These are phyloP conservation scores for Pygoscelis adeliae DNA, from an alignment of 2,113 vertebrate species.

Conservation along the genomic window DNA sequence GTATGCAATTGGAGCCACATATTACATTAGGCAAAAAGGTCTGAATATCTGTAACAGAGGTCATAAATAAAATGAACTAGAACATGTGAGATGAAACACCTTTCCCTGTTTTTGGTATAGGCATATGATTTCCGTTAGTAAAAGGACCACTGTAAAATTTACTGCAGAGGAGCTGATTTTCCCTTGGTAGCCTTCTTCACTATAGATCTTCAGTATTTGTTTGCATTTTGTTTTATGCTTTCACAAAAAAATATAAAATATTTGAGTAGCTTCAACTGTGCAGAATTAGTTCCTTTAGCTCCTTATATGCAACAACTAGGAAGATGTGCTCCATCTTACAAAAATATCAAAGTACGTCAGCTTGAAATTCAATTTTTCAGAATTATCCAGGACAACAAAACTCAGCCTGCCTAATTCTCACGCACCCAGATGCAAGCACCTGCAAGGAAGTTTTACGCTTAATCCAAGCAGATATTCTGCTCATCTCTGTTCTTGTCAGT, in stretches of 20 bases:
- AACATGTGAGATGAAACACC: not conserved
- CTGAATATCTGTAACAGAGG: not conserved
- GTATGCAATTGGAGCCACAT: not conserved
- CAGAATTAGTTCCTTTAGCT: not conserved
- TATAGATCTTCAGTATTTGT: not conserved
- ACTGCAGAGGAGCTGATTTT: not conserved
- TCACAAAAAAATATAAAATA: not conserved
- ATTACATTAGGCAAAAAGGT: not conserved
- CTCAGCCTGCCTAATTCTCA: not conserved
- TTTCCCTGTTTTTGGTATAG: not conserved
- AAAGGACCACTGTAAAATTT: slow-evolving; percentile 21
- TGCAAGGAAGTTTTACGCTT: not conserved
- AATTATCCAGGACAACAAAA: not conserved
- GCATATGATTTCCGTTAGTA: slow-evolving; percentile 34
- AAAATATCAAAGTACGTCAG: not conserved
- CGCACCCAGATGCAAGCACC: not conserved
- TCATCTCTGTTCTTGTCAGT: not conserved
- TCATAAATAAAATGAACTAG: slow-evolving; percentile 27
- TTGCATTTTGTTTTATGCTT: not conserved
- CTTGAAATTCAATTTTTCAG: not conserved
- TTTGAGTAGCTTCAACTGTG: not conserved
- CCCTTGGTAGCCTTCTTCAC: not conserved
- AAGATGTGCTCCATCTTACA: not conserved
- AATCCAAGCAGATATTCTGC: not conserved
- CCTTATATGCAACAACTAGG: not conserved